phyloP scores from a whole-genome alignment of 2,113 vertebrate genomes.

The Rana temporaria region DNA sequence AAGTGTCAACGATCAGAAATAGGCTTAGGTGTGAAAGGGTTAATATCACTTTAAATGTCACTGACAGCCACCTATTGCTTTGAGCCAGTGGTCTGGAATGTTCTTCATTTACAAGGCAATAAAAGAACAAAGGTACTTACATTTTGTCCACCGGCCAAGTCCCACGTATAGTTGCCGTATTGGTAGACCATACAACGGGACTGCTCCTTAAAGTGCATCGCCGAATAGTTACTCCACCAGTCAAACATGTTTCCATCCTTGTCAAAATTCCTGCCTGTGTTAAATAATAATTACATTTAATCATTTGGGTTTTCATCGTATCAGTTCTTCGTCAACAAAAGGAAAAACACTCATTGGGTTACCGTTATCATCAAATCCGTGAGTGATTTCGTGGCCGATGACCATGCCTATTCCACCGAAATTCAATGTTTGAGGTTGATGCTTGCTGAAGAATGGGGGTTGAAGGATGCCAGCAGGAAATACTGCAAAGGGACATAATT shows the following conservation, averaged over 20 bases:
- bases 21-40: too few relatives aligned
- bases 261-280: constrained; percentile 96
- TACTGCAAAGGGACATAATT: constrained; percentile 70
- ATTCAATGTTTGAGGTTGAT: constrained; percentile 93
- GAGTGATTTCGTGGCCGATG: constrained; percentile 95
- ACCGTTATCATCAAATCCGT: constrained; percentile 98
- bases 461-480: constrained; percentile 97
- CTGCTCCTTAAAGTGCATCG: constrained; percentile 86
- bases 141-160: constrained; percentile 86
- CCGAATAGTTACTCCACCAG: constrained; percentile 97
- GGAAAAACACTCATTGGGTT: constrained; percentile 50
- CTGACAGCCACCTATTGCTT: too few relatives aligned
- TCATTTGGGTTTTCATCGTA: background rate
- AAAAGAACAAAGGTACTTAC: constrained; percentile 65
- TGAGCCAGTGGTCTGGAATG: too few relatives aligned
- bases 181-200: constrained; percentile 92
- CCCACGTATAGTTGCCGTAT: constrained; percentile 91
- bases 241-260: constrained; percentile 94
- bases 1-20: too few relatives aligned
- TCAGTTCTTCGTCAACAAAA: background rate
- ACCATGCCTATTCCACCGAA: constrained; percentile 97
- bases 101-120: too few relatives aligned
- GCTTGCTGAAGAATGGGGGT: constrained; percentile 95
- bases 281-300: background rate
- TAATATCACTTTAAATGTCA: too few relatives aligned